Conservation (phyloP, 2,888 invertebrate genomes). For the Sipha maydis region DNA sequence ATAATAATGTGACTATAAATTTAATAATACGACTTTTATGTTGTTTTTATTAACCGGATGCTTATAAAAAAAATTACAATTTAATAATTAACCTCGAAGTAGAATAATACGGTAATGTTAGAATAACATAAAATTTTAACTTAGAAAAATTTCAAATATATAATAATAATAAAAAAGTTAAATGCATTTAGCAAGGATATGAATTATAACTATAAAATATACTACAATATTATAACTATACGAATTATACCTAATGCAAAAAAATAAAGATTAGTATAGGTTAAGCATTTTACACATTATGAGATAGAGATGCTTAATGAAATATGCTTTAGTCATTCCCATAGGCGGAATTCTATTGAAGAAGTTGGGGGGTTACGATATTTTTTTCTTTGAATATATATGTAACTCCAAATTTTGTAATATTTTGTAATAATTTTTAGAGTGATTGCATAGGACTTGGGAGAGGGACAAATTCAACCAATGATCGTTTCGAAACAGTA, state of each 20-base stretch:
- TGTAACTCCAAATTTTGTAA: too few relatives aligned
- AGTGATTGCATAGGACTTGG: too few relatives aligned
- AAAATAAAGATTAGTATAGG: not conserved
- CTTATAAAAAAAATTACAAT: not conserved
- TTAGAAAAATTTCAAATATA: not conserved
- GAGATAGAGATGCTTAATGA: not conserved
- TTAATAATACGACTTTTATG: conserved; percentile 2
- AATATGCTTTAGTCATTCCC: too few relatives aligned
- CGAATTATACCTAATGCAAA: not conserved
- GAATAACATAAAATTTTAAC: not conserved
- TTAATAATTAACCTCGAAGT: not conserved
- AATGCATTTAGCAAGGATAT: not conserved
- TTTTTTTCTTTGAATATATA: too few relatives aligned
- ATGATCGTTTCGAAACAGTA: too few relatives aligned
- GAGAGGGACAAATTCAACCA: too few relatives aligned
- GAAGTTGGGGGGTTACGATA: too few relatives aligned
- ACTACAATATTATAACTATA: too few relatives aligned
- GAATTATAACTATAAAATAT: too few relatives aligned
- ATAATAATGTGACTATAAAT: not conserved
- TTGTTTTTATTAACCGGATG: not conserved
- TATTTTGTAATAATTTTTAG: too few relatives aligned
- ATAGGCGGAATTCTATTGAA: too few relatives aligned
- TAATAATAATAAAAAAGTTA: not conserved
- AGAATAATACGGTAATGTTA: not conserved
- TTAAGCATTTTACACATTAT: not conserved